A percentile compares a stretch with the other conserved stretches of the same genome.
Conservation (phyloP, 2,888 invertebrate genomes). For the Cacoxenus indagator region DNA sequence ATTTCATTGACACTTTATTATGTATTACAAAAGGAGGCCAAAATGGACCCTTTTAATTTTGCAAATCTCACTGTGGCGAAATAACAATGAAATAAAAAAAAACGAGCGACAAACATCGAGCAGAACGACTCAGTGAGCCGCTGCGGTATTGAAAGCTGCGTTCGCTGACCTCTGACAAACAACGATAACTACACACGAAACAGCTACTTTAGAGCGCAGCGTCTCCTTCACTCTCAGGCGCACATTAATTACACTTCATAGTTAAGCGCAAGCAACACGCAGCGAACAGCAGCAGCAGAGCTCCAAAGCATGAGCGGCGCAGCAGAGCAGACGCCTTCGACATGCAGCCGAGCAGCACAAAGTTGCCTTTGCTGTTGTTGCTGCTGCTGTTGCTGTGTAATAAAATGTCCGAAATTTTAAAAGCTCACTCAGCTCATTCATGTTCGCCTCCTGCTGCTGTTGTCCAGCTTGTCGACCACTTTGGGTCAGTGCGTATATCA, state of each 20-base stretch:
- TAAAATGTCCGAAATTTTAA: constrained; percentile 37
- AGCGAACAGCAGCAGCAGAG: neutral
- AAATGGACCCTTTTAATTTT: constrained; percentile 62
- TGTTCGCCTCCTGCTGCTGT: constrained; percentile 17
- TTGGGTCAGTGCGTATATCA: neutral
- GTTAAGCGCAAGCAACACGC: constrained; percentile 25
- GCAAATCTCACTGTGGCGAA: constrained; percentile 49
- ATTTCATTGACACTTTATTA: constrained; percentile 61
- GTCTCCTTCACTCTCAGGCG: constrained; percentile 6
- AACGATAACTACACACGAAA: neutral
- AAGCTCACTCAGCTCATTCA: constrained; percentile 30
- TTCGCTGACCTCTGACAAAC: constrained; percentile 26
- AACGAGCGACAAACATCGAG: neutral
- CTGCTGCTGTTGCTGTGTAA: neutral
- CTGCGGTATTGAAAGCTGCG: constrained; percentile 28
- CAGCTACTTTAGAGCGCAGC: constrained; percentile 2
- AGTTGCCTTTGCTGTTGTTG: neutral
- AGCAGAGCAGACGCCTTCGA: too few species aligned
- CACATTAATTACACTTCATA: constrained; percentile 55
- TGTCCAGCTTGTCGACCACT: neutral
- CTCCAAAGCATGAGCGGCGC: neutral
- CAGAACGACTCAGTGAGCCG: neutral
- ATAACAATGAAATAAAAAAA: constrained; percentile 56
- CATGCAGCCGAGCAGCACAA: too few species aligned
- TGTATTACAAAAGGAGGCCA: constrained; percentile 30